Evolutionary conservation across 2,888 invertebrate genomes (phyloP).

Genomic region (Cordilura impudica): DNA sequence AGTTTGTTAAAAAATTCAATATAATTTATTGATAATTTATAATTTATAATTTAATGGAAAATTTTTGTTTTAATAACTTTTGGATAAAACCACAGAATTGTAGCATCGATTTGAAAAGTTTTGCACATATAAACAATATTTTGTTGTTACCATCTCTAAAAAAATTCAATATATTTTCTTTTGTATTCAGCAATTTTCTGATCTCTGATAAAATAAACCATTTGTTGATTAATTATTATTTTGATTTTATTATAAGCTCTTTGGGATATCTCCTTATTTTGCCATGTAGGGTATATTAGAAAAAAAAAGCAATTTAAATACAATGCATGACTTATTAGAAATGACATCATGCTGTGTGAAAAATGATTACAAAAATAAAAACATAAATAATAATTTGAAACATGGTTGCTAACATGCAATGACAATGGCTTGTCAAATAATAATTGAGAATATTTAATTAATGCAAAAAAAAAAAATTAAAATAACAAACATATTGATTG

Average conservation of each 20-base stretch:
- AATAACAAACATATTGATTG: not conserved
- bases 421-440: not conserved
- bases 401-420: not conserved
- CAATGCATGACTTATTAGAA: constrained; percentile 42
- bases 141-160: no score
- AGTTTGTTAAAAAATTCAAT: no score
- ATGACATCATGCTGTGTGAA: constrained; percentile 35
- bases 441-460: not conserved
- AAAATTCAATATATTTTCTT: no score
- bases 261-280: not conserved
- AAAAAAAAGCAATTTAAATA: constrained; percentile 8
- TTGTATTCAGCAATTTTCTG: no score
- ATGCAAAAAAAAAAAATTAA: not conserved
- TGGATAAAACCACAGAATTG: no score
- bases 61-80: no score
- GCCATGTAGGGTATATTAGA: not conserved
- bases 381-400: not conserved
- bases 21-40: no score
- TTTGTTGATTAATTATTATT: no score
- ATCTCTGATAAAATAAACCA: no score
- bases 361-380: not conserved
- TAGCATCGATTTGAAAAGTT: no score
- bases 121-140: no score
- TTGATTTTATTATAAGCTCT: not conserved
- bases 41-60: no score